Conservation (phyloP, 2,888 invertebrate species). For the Pachycephus smyrnensis region DNA sequence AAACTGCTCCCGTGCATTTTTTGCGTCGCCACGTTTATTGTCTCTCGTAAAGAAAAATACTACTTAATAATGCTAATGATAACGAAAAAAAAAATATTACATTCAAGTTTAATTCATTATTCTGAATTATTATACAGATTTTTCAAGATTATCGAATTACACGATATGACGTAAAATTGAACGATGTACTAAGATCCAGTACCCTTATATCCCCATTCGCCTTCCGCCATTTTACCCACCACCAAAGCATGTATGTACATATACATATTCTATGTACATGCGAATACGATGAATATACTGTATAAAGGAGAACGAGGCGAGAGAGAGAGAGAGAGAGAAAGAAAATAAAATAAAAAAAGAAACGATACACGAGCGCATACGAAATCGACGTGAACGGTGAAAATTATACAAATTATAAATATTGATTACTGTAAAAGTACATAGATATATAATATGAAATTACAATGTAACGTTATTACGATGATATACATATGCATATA, state of each 20-base stretch:
- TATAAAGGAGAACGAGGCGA: neutral
- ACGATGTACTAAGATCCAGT: neutral
- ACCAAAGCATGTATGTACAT: constrained; percentile 8
- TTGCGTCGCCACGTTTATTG: constrained; percentile 30
- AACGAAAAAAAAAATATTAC: constrained; percentile 1
- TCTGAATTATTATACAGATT: constrained; percentile 18
- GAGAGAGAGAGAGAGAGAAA: neutral
- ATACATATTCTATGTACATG: constrained; percentile 10
- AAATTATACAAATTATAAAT: constrained; percentile 27
- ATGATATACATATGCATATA: constrained; percentile 3
- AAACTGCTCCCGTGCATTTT: constrained; percentile 35
- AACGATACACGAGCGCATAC: constrained; percentile 9
- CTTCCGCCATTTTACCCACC: too few species aligned
- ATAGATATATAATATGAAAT: constrained; percentile 21
- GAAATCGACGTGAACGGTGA: too few species aligned
- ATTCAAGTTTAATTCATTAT: constrained; percentile 23
- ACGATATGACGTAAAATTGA: neutral
- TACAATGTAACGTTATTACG: constrained; percentile 19
- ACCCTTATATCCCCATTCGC: too few species aligned
- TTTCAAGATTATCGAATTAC: constrained; percentile 4
- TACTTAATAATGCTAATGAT: too few species aligned
- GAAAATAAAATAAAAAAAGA: constrained; percentile 1
- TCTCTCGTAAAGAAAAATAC: constrained; percentile 13
- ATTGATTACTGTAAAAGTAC: constrained; percentile 28
- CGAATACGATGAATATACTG: constrained; percentile 2